Base-by-base conservation (phyloP, 2,888 invertebrate genomes). In the Gari tellinella region DNA sequence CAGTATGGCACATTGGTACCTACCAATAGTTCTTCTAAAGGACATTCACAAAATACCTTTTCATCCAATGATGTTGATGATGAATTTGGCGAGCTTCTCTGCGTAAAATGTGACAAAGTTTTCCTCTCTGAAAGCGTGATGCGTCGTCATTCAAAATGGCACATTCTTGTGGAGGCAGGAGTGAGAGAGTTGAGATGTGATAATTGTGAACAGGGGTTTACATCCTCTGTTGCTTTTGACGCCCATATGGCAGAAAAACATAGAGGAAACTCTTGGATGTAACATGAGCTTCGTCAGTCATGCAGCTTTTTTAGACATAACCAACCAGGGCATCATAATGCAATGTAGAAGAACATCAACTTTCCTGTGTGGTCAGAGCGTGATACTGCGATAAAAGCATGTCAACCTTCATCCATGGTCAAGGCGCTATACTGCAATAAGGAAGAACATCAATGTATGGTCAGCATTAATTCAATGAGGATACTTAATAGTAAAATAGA, bases 71-170 rank as follows among this genome's bases (percentile, higher is more conserved):
- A 40, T 40, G 64, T 60, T 23, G 73, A 68, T 48, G 72, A 65
- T 49, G 61, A 74, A 37, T 45, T 62, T 23, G 46, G 49, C 17
- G 55, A 74, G 46, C 57, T 74, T 56, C n/a, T 69, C 21, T 74
- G 74, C 37, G 61, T 64, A 15, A 68, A 69, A 19, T 74, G 74
- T 61, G 69, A 74, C 41, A 62, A 65, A 38, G 65, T 69, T 10
- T 69, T 57, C 17, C 21, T 69, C 10, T 65, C 55, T 17, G 53
- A 65, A 17, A 21, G 25, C 26, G 61, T 69, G 15, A 65, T 74
- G 69, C 55, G 65, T 26, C 61, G 60, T 38, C 74, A 74, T 62
- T 61, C 56, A 7, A 37, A 37, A 23, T 74, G 74, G 74, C 74
- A 74, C 48, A 57, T 69, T 31, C 56, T 41, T 55, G 37, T 56